Evolutionary conservation across 2,113 vertebrate genomes (phyloP).

Genomic region (Anguilla japonica): DNA sequence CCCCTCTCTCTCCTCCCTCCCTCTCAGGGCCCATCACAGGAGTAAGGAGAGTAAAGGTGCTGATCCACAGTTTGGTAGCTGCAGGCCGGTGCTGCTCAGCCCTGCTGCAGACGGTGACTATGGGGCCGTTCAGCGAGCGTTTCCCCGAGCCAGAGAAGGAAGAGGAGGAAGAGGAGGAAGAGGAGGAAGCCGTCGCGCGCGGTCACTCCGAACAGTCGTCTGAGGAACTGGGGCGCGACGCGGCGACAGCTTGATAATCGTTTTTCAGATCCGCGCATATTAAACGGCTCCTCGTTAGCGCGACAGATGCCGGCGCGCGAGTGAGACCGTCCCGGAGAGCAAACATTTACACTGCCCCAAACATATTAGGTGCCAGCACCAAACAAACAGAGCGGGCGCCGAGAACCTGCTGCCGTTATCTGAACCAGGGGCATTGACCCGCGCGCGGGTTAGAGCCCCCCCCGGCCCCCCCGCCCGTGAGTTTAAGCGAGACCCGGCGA

Average conservation of each 20-base stretch:
- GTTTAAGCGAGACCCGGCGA: neutral
- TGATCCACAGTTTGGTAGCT: neutral
- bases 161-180: neutral
- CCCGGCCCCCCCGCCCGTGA: neutral
- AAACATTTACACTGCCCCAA: constrained; percentile 17
- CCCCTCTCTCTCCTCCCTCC: neutral
- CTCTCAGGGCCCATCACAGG: neutral
- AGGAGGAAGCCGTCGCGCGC: neutral
- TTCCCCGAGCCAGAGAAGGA: neutral
- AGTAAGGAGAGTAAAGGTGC: neutral
- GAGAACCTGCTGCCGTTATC: neutral
- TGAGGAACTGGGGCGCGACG: neutral
- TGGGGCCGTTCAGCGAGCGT: neutral
- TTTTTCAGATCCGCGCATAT: neutral
- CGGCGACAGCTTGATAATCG: neutral
- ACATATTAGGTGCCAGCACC: neutral
- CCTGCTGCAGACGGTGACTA: neutral
- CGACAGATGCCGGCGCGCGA: neutral
- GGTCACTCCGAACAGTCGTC: neutral
- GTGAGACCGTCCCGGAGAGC: constrained; percentile 1
- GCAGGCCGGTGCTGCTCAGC: neutral
- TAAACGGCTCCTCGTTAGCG: constrained; percentile 16
- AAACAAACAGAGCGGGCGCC: neutral
- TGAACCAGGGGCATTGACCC: neutral
- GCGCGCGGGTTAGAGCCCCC: neutral